Evolutionary conservation across 2,797 vertebrate species (phyloP), one percentile per base, ranked within the genome.

Genomic region (Microchirus variegatus): DNA sequence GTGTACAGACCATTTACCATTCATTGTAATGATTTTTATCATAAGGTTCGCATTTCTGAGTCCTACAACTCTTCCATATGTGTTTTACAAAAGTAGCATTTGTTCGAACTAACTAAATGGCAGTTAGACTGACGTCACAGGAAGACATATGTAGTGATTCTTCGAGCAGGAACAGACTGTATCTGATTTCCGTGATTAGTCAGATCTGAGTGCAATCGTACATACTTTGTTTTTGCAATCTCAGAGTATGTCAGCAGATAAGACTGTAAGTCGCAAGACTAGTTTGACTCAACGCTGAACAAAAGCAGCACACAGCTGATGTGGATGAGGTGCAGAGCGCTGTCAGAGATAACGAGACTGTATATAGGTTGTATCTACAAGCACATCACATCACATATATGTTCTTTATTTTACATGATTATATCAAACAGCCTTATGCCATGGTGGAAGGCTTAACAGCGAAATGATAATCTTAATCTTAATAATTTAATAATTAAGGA

Each of bases 201-300:
- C 52, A 15, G 6, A 56, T 65, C 4, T 49, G 10, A 16, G 31
- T 50, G 10, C 10, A 26, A 12, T 1, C 0, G 0, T 10, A 31
- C 36, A 41, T 59, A n/a, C 18, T 55, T 18, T n/a, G 6, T 36
- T 37, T 54, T 45, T 16, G 41, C 26, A 43, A 37, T 14, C 1
- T 53, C n/a, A 22, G 40, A 14, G 43, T 19, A 5, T 17, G 18
- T 57, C 4, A 66, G 40, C 2, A 61, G 26, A 50, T 64, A 10
- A 56, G 26, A 59, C 10, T 15, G 10, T 40, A 53, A 70, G 65
- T 37, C 44, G 75, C 67, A 47, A 2, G 14, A 63, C 80, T 22
- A n/a, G 73, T 66, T 69, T 40, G 19, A 41, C 7, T 5, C 15
- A 46, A 46, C 15, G 1, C 16, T 4, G 2, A 0, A 9, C 52